A percentile compares a stretch with the other conserved stretches of the same genome.
These are phyloP conservation scores for Andrena dorsata DNA, from an alignment of 2,888 invertebrate species.

Conservation along the genomic window DNA sequence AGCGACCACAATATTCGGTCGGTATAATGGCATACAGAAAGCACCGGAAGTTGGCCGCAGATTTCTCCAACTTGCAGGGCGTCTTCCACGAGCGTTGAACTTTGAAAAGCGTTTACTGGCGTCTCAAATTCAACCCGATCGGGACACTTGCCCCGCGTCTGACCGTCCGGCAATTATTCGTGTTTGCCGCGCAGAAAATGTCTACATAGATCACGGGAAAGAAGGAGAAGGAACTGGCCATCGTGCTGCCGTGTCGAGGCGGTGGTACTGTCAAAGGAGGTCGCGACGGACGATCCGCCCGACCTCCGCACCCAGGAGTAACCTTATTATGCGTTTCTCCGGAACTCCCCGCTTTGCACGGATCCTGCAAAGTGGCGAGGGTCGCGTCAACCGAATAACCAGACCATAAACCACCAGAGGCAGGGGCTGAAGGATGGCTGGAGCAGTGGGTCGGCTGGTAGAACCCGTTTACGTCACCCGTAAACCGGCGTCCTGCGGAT, in stretches of 20 bases:
- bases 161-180: background rate
- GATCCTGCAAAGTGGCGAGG: slow-evolving; percentile 71
- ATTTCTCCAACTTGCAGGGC: too few species aligned
- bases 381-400: slow-evolving; percentile 73
- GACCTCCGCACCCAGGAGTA: slow-evolving; percentile 38
- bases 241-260: background rate
- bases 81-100: background rate
- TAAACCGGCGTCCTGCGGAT: slow-evolving; percentile 76
- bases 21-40: too few species aligned
- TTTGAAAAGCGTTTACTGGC: too few species aligned
- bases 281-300: slow-evolving; percentile 49
- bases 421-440: slow-evolving; percentile 49
- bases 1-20: too few species aligned
- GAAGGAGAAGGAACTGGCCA: background rate
- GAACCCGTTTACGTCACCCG: slow-evolving; percentile 75
- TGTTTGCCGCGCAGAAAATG: background rate
- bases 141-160: too few species aligned
- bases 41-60: too few species aligned
- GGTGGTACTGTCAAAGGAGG: slow-evolving; percentile 41
- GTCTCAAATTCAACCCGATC: too few species aligned
- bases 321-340: slow-evolving; percentile 67
- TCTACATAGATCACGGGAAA: background rate
- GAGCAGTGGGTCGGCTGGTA: slow-evolving; percentile 45
- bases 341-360: slow-evolving; percentile 55
- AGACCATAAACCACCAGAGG: slow-evolving; percentile 72